phyloP scores from a whole-genome alignment of 2,113 vertebrate genomes.

The Neomonachus schauinslandi region DNA sequence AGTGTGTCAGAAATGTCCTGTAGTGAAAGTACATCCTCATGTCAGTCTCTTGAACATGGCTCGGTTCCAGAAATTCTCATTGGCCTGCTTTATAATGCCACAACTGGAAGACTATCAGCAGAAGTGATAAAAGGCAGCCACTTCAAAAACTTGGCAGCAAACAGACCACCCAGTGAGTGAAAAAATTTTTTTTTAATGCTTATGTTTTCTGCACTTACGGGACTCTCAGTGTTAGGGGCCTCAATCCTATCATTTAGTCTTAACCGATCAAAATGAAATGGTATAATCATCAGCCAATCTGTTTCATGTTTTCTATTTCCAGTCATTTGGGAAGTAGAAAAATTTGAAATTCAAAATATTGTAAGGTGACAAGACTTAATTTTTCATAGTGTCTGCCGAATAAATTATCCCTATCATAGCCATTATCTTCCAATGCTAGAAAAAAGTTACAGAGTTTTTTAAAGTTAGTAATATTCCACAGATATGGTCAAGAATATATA shows the following conservation, averaged over 20 bases:
- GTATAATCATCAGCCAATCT: conserved; percentile 85
- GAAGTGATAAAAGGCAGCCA: conserved; percentile 99
- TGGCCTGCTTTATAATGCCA: conserved; percentile 98
- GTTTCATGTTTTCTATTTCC: conserved; percentile 86
- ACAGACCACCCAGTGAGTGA: conserved; percentile 99
- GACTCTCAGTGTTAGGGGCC: conserved; percentile 66
- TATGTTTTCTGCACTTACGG: conserved; percentile 80
- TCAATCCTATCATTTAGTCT: conserved; percentile 83
- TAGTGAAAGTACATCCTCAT: conserved; percentile 95
- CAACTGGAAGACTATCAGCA: conserved; percentile 97
- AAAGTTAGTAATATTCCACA: conserved; percentile 67
- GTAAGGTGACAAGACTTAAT: conserved; percentile 84
- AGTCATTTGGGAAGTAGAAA: conserved; percentile 86
- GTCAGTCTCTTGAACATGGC: conserved; percentile 94
- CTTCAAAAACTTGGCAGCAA: conserved; percentile 98
- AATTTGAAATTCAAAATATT: conserved; percentile 88
- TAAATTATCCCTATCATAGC: conserved; percentile 84
- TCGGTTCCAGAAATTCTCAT: conserved; percentile 96
- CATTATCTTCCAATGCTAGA: conserved; percentile 82
- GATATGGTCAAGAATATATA: not conserved
- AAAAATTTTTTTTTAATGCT: conserved; percentile 78
- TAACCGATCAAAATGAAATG: conserved; percentile 81
- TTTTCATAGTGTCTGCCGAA: conserved; percentile 85
- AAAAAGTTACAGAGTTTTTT: conserved; percentile 77
- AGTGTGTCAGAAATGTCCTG: conserved; percentile 96